A percentile compares a stretch with the other conserved stretches of the same genome.
phyloP scores from a whole-genome alignment of 2,888 invertebrate genomes.

The Caenorhabditis wallacei region DNA sequence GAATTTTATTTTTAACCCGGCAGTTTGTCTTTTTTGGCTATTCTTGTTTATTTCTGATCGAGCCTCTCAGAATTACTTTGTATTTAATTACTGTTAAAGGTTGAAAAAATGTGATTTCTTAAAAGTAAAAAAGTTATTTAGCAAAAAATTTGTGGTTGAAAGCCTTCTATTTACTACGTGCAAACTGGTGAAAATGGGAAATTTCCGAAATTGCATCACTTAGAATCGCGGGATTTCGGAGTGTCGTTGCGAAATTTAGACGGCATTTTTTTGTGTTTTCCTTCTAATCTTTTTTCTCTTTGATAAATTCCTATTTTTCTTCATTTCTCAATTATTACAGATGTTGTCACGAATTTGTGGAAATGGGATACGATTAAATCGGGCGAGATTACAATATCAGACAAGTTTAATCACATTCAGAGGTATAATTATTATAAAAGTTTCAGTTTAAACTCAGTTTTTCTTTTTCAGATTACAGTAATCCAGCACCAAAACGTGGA shows the following conservation, averaged over 20 bases:
- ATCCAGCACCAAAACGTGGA: conserved; percentile 62
- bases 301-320: not conserved
- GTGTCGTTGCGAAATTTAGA: conserved; percentile 51
- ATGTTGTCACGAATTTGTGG: conserved; percentile 54
- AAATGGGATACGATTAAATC: conserved; percentile 52
- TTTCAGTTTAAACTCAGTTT: too few relatives aligned
- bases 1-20: too few relatives aligned
- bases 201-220: conserved; percentile 54
- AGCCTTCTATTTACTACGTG: conserved; percentile 10
- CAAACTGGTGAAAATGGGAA: not conserved
- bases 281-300: not conserved
- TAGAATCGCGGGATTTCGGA: conserved; percentile 41
- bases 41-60: not conserved
- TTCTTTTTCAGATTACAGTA: conserved; percentile 69
- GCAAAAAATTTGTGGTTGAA: not conserved
- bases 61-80: conserved; percentile 8
- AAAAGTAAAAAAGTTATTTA: not conserved
- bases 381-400: conserved; percentile 29
- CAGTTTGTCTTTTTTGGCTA: not conserved
- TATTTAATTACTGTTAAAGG: conserved; percentile 36
- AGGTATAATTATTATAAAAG: too few relatives aligned
- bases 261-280: conserved; percentile 25
- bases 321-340: conserved; percentile 19
- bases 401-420: conserved; percentile 25
- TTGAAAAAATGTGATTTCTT: conserved; percentile 36